These are phyloP conservation scores for Cheilosia scutellata DNA, from an alignment of 2,888 invertebrate species.

Conservation along the genomic window DNA sequence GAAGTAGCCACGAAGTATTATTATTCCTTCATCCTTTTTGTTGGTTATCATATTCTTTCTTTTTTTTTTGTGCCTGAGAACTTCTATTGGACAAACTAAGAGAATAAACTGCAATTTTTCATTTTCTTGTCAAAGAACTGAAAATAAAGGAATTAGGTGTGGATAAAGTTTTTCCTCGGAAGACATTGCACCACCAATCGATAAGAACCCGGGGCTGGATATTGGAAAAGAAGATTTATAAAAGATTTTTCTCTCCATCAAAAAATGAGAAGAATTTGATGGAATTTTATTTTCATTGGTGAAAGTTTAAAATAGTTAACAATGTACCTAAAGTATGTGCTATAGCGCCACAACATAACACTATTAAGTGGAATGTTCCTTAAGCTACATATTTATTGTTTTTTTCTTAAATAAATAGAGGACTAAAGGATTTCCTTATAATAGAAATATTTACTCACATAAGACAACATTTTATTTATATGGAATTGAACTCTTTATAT, in stretches of 20 bases:
- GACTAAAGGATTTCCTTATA: too few relatives aligned
- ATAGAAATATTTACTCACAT: too few relatives aligned
- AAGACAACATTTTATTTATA: too few relatives aligned
- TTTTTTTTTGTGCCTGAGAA: constrained; percentile 19
- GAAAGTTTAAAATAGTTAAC: constrained; percentile 66
- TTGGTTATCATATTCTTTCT: constrained; percentile 57
- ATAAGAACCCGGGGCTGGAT: constrained; percentile 42
- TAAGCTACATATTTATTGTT: constrained; percentile 20
- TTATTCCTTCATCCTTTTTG: constrained; percentile 66
- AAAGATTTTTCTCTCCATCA: constrained; percentile 45
- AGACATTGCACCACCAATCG: constrained; percentile 67
- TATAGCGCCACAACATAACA: constrained; percentile 46
- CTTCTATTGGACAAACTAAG: constrained; percentile 61
- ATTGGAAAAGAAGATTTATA: constrained; percentile 41
- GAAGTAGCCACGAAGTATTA: constrained; percentile 72
- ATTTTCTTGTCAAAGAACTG: constrained; percentile 72
- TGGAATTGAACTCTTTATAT: too few relatives aligned
- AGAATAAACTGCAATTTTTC: constrained; percentile 75
- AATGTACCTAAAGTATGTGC: constrained; percentile 1
- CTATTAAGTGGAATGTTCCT: constrained; percentile 47
- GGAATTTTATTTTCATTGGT: constrained; percentile 24
- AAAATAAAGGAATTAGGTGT: constrained; percentile 71
- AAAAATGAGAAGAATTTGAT: background rate
- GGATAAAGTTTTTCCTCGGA: constrained; percentile 69
- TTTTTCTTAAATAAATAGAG: background rate